These are phyloP conservation scores for Plectropomus leopardus DNA, from an alignment of 2,113 vertebrate species.

Conservation along the genomic window DNA sequence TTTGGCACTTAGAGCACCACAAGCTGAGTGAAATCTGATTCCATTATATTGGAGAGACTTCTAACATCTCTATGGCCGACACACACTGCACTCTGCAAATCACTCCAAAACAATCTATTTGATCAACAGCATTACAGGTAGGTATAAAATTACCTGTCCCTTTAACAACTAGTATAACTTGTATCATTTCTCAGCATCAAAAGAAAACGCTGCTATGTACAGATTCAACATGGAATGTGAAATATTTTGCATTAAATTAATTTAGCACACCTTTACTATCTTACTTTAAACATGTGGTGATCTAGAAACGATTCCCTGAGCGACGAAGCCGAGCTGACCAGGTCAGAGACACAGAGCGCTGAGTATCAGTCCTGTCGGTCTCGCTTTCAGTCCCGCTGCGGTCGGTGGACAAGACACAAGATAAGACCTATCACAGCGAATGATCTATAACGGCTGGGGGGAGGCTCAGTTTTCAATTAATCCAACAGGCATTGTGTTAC, in stretches of 20 bases:
- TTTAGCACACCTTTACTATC: background rate
- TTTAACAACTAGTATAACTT: too few relatives aligned
- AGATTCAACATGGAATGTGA: background rate
- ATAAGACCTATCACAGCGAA: conserved; percentile 57
- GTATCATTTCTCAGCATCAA: too few relatives aligned
- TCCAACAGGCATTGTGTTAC: conserved; percentile 64
- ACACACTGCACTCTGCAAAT: too few relatives aligned
- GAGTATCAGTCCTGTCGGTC: conserved; percentile 19
- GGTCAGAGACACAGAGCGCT: conserved; percentile 32
- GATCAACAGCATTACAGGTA: too few relatives aligned
- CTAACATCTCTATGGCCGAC: too few relatives aligned
- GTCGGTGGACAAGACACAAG: conserved; percentile 38
- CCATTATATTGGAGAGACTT: too few relatives aligned
- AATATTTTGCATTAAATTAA: background rate
- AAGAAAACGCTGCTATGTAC: background rate
- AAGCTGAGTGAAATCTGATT: too few relatives aligned
- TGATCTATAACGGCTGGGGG: conserved; percentile 53
- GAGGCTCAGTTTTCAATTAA: conserved; percentile 69
- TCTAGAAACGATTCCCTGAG: conserved; percentile 8
- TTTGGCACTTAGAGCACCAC: too few relatives aligned
- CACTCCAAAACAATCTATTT: too few relatives aligned
- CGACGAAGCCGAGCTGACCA: conserved; percentile 1
- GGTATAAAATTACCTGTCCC: too few relatives aligned
- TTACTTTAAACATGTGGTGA: background rate
- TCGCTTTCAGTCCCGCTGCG: conserved; percentile 46